phyloP scores from a whole-genome alignment of 2,113 vertebrate species.

The Colaptes auratus region DNA sequence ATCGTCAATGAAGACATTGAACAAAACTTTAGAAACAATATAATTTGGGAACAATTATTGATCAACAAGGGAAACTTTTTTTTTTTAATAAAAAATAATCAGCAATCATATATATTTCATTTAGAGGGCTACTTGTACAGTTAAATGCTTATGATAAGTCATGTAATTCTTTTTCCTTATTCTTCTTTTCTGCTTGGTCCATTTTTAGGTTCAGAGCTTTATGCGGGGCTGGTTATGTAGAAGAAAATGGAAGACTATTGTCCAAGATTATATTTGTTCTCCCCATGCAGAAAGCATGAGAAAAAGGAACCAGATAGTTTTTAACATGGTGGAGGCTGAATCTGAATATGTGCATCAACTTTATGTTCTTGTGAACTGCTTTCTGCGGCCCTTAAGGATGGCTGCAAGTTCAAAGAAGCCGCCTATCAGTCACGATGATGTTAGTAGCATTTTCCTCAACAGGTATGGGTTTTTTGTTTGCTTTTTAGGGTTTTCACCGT shows the following conservation, averaged over 20 bases:
- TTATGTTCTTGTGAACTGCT: conserved; percentile 93
- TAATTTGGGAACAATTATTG: neutral
- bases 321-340: conserved; percentile 98
- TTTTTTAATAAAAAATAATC: neutral
- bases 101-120: neutral
- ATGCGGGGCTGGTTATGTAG: conserved; percentile 98
- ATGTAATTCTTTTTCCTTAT: neutral
- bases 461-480: conserved; percentile 76
- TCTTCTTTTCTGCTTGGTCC: neutral
- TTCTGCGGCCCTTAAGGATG: conserved; percentile 94
- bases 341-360: conserved; percentile 97
- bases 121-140: neutral
- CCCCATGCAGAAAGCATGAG: conserved; percentile 99
- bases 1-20: too few species aligned
- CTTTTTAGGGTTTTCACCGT: neutral
- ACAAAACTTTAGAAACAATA: neutral
- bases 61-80: neutral
- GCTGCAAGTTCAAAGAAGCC: conserved; percentile 98
- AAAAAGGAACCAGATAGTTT: conserved; percentile 98
- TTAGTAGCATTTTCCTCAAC: conserved; percentile 98
- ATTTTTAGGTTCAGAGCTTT: conserved; percentile 93
- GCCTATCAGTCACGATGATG: conserved; percentile 92
- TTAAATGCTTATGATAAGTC: neutral
- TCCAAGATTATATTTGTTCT: conserved; percentile 98
- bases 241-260: conserved; percentile 98